These are phyloP conservation scores for Stegana nigrithorax DNA, from an alignment of 2,888 invertebrate genomes.

Conservation along the genomic window DNA sequence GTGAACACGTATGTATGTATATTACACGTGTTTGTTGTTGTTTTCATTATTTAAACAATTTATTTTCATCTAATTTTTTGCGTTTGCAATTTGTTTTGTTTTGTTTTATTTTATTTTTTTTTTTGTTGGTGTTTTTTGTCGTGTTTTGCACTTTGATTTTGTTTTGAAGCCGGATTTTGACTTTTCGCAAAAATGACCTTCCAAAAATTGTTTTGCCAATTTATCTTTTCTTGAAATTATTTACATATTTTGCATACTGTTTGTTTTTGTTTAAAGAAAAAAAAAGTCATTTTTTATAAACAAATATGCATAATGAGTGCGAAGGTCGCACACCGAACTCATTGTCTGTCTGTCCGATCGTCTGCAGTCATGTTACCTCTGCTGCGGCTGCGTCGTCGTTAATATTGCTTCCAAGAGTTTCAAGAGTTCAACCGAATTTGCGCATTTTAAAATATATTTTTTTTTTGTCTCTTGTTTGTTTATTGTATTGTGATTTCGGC, in stretches of 20 bases:
- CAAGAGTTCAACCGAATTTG: conserved; percentile 6
- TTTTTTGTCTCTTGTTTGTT: too few relatives aligned
- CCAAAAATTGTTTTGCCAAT: conserved; percentile 16
- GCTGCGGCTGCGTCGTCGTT: neutral
- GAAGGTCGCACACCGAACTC: conserved; percentile 42
- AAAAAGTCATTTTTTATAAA: neutral
- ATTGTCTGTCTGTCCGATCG: too few relatives aligned
- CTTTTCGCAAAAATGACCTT: conserved; percentile 19
- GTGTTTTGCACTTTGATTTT: conserved; percentile 12
- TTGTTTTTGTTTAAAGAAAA: too few relatives aligned
- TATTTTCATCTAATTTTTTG: neutral
- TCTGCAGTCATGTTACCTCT: too few relatives aligned
- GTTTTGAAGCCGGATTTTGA: conserved; percentile 19
- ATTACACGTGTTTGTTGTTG: conserved; percentile 22
- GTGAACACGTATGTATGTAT: conserved; percentile 52
- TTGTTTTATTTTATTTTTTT: neutral
- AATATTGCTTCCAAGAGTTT: neutral
- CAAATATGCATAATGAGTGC: conserved; percentile 44
- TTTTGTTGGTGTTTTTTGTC: conserved; percentile 9
- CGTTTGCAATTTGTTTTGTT: neutral
- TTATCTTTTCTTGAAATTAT: conserved; percentile 13
- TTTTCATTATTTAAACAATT: conserved; percentile 2
- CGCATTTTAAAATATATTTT: too few relatives aligned
- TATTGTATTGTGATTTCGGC: too few relatives aligned
- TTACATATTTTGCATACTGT: too few relatives aligned